phyloP scores from a whole-genome alignment of 2,888 invertebrate genomes.

The Cyaniris semiargus region DNA sequence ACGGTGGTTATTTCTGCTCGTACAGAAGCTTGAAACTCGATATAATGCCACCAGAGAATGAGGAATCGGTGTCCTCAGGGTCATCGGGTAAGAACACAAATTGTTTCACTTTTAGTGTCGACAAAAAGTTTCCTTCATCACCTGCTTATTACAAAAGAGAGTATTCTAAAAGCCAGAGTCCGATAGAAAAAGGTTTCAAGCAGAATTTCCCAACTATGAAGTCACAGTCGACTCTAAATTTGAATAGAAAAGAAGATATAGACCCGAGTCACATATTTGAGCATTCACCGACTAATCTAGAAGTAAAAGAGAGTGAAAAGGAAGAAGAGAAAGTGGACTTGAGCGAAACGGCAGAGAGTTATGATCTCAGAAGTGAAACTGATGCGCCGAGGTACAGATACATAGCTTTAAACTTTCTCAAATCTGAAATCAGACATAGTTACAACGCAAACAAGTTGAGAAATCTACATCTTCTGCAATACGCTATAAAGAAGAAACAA shows the following conservation, averaged over 20 bases:
- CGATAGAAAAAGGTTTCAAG: slow-evolving; percentile 65
- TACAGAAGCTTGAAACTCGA: slow-evolving; percentile 77
- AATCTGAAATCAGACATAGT: slow-evolving; percentile 85
- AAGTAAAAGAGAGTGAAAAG: slow-evolving; percentile 60
- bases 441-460: slow-evolving; percentile 87
- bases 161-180: slow-evolving; percentile 76
- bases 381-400: slow-evolving; percentile 69
- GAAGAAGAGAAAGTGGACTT: slow-evolving; percentile 70
- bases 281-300: slow-evolving; percentile 68
- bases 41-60: slow-evolving; percentile 70
- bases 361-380: slow-evolving; percentile 65
- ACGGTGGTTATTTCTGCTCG: slow-evolving; percentile 91
- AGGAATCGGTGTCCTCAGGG: slow-evolving; percentile 66
- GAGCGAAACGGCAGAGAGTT: slow-evolving; percentile 74
- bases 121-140: slow-evolving; percentile 65
- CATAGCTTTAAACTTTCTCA: slow-evolving; percentile 74
- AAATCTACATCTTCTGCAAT: slow-evolving; percentile 85
- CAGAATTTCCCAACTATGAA: slow-evolving; percentile 63
- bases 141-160: slow-evolving; percentile 67
- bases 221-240: slow-evolving; percentile 63
- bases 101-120: slow-evolving; percentile 14
- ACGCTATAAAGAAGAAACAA: slow-evolving; percentile 84
- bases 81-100: slow-evolving; percentile 61
- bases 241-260: slow-evolving; percentile 49
- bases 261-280: slow-evolving; percentile 68